phyloP scores from a whole-genome alignment of 2,797 vertebrate species.

The Enteromius afrohamiltoni region DNA sequence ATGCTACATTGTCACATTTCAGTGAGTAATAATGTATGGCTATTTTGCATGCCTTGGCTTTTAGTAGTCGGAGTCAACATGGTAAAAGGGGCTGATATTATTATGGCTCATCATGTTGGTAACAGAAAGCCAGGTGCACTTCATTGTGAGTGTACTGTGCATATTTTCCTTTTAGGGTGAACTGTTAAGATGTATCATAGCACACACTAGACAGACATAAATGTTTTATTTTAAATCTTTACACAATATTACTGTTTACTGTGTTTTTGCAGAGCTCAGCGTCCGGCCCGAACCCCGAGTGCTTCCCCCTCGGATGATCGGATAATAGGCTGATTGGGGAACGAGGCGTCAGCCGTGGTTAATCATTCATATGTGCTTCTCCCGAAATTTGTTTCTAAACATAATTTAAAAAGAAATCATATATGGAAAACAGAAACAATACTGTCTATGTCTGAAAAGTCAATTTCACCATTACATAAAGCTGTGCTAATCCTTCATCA shows the following conservation, averaged over 20 bases:
- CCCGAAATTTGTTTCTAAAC: no score
- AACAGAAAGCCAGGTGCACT: neutral
- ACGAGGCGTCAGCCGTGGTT: no score
- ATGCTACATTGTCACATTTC: neutral
- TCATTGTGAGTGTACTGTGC: neutral
- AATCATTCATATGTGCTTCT: no score
- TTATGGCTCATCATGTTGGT: neutral
- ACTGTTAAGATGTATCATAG: neutral
- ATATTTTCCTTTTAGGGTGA: neutral
- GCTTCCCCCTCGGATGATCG: no score
- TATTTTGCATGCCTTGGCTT: neutral
- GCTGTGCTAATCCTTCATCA: slow-evolving; percentile 27
- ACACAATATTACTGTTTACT: neutral
- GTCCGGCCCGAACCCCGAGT: no score
- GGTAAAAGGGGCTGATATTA: neutral
- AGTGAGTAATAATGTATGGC: neutral
- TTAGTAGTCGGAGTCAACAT: neutral
- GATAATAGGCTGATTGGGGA: no score
- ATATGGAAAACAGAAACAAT: slow-evolving; percentile 21
- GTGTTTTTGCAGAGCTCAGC: neutral
- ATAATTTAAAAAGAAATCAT: neutral
- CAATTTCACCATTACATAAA: slow-evolving; percentile 16
- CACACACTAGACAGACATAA: neutral
- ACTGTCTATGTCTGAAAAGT: slow-evolving; percentile 24
- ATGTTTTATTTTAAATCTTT: neutral